Percentiles rank a stretch among this genome's conserved stretches.
phyloP scores from a whole-genome alignment of 2,113 vertebrate species.

The Xiphophorus couchianus region DNA sequence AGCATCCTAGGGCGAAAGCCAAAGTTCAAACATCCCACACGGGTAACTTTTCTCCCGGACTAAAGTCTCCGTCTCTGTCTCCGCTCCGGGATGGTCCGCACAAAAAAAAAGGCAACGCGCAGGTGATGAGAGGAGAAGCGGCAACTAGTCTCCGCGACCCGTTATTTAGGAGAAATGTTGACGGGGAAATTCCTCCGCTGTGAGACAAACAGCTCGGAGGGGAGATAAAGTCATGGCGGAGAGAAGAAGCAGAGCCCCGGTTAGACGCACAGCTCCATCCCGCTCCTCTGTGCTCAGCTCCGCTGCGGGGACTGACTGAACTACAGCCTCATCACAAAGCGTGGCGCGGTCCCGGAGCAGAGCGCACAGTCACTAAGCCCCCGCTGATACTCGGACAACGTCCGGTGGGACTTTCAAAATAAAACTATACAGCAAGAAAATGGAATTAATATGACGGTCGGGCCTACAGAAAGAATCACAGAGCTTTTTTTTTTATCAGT shows the following conservation, averaged over 20 bases:
- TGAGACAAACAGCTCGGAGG: not conserved
- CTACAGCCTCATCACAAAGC: not conserved
- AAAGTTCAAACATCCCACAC: constrained; percentile 19
- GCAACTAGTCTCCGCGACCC: no score
- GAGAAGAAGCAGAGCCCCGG: not conserved
- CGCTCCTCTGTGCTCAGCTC: not conserved
- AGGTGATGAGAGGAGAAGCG: constrained; percentile 49
- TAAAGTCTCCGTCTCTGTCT: not conserved
- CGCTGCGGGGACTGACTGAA: not conserved
- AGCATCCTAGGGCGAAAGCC: constrained; percentile 45
- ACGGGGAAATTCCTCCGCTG: no score
- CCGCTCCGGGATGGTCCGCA: constrained; percentile 12
- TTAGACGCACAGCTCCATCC: not conserved
- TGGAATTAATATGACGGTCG: no score
- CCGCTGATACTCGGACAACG: accelerated
- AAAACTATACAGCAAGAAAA: not conserved
- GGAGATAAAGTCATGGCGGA: not conserved
- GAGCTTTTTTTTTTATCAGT: no score
- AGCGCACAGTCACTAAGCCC: not conserved
- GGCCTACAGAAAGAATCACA: no score
- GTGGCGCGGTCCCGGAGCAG: not conserved
- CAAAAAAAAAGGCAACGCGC: constrained; percentile 12
- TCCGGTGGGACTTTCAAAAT: constrained; percentile 45
- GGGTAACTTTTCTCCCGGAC: constrained; percentile 29
- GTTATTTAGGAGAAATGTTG: no score